These are phyloP conservation scores for Neelides sp. DNA, from an alignment of 1,140 invertebrate species.

Conservation along the genomic window DNA sequence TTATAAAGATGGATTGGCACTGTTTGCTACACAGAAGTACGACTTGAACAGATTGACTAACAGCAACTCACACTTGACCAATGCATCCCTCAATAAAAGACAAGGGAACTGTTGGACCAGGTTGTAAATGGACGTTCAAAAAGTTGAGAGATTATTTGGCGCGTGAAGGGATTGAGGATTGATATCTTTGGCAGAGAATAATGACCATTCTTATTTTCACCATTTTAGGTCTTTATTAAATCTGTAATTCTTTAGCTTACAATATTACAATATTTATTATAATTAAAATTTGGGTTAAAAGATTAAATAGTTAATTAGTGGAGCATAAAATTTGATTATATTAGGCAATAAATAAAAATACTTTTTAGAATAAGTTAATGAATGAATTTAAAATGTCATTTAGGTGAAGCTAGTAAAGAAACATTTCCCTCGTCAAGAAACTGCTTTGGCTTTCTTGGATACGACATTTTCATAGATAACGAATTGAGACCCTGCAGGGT, in stretches of 20 bases:
- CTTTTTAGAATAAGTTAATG: too few species aligned
- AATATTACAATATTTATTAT: too few species aligned
- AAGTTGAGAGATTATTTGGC: conserved; percentile 64
- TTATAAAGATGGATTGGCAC: conserved; percentile 65
- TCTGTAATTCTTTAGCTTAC: too few species aligned
- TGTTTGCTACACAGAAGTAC: conserved; percentile 75
- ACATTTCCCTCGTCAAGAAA: conserved; percentile 38
- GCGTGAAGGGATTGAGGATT: conserved; percentile 44
- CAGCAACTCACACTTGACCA: conserved; percentile 77
- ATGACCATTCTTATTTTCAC: conserved; percentile 60
- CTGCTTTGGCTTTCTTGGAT: conserved; percentile 85
- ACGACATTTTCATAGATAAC: conserved; percentile 77
- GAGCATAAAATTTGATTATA: too few species aligned
- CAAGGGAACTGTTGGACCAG: conserved; percentile 61
- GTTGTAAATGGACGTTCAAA: conserved; percentile 66
- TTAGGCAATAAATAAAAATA: too few species aligned
- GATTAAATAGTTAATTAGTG: too few species aligned
- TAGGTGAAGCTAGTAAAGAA: conserved; percentile 12
- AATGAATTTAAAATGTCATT: too few species aligned
- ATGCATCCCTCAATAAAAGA: conserved; percentile 73
- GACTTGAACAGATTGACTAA: conserved; percentile 68
- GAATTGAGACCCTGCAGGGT: conserved; percentile 65
- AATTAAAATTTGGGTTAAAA: too few species aligned
- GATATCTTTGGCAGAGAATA: conserved; percentile 65
- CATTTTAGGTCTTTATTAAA: too few species aligned